Evolutionary conservation across 64 coral and sea anemone genomes (phyloP).

Genomic region (Cladopsammia gracilis): DNA sequence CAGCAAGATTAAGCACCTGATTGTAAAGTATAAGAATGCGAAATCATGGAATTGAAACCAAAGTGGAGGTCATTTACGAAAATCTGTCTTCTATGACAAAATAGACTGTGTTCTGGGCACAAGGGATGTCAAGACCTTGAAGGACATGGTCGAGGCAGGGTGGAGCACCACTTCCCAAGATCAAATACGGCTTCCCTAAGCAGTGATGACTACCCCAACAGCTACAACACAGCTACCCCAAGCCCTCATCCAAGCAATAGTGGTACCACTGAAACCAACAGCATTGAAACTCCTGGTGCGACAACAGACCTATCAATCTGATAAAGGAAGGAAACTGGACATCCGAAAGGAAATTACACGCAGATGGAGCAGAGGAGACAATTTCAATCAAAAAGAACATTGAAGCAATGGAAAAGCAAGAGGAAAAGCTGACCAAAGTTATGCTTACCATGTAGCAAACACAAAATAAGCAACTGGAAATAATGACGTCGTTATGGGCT

Average conservation of each 20-base stretch:
- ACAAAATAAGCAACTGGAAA: conserved; percentile 12
- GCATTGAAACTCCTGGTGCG: not conserved
- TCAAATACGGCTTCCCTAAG: no score
- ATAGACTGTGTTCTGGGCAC: conserved; percentile 46
- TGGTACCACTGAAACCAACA: conserved; percentile 3
- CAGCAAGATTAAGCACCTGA: conserved; percentile 7
- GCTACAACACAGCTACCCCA: no score
- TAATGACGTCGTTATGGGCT: conserved; percentile 43
- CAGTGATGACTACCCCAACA: no score
- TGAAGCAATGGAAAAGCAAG: conserved; percentile 37
- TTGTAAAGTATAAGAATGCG: conserved; percentile 5
- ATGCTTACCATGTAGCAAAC: conserved; percentile 11
- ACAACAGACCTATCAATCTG: not conserved
- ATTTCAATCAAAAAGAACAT: conserved; percentile 27
- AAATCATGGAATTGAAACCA: conserved; percentile 34
- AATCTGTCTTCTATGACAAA: conserved; percentile 31
- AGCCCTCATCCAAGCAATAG: not conserved
- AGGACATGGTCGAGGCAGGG: conserved; percentile 38
- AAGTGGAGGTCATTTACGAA: not conserved
- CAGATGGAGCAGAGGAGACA: not conserved
- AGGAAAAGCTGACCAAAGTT: not conserved
- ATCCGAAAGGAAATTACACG: not conserved
- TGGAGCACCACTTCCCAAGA: conserved; percentile 4
- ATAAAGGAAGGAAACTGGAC: not conserved
- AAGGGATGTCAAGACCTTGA: conserved; percentile 35